Evolutionary conservation across 2,888 invertebrate species (phyloP).

Genomic region (Lepidochitona cinerea): DNA sequence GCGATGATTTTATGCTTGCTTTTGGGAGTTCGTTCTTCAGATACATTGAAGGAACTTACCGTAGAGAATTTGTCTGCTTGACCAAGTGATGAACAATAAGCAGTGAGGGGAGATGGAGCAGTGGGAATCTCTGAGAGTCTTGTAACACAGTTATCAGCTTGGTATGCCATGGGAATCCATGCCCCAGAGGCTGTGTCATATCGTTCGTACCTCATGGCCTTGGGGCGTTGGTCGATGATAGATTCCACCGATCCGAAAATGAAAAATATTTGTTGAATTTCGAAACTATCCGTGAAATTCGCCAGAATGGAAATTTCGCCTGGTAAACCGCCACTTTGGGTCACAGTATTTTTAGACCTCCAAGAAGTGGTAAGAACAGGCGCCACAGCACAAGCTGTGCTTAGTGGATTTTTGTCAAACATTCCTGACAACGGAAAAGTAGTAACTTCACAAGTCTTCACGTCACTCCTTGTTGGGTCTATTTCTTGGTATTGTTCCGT

Average conservation of each 20-base stretch:
- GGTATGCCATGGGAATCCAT: conserved; percentile 28
- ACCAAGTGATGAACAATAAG: background rate
- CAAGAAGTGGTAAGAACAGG: conserved; percentile 26
- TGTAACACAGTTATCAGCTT: conserved; percentile 26
- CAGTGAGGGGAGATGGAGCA: conserved; percentile 15
- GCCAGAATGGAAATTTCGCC: conserved; percentile 16
- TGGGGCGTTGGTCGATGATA: conserved; percentile 30
- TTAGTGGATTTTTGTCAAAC: background rate
- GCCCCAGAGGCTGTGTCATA: background rate
- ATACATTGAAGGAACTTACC: no score
- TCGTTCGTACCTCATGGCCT: conserved; percentile 30
- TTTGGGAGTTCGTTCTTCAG: no score
- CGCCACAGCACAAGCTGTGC: background rate
- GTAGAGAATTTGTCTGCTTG: no score
- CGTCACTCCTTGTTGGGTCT: background rate
- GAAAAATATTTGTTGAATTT: conserved; percentile 23
- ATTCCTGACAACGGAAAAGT: background rate
- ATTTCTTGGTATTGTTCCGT: conserved; percentile 8
- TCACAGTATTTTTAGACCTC: conserved; percentile 31
- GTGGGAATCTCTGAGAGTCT: conserved; percentile 17
- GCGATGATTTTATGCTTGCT: no score
- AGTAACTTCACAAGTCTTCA: background rate
- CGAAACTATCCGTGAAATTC: conserved; percentile 28
- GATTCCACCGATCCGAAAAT: conserved; percentile 16
- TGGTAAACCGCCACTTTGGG: background rate